Conservation (phyloP, 2,888 invertebrate genomes). For the Mesodorylaimus sp. region DNA sequence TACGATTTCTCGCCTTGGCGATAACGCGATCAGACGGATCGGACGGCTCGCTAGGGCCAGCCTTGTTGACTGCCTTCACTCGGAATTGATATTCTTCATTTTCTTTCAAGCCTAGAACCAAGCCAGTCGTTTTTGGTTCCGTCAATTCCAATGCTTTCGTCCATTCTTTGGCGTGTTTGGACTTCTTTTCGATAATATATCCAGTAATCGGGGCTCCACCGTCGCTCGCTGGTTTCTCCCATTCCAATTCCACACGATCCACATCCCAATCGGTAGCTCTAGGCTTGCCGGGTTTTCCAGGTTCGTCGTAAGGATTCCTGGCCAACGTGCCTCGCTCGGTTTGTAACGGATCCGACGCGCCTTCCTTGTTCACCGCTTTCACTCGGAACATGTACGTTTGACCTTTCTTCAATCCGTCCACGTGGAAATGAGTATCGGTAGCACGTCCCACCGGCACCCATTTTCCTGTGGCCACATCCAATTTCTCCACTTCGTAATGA, state of each 20-base stretch:
- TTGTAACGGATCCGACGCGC: slow-evolving; percentile 36
- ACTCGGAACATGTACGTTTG: slow-evolving; percentile 39
- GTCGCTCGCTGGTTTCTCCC: slow-evolving; percentile 72
- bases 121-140: slow-evolving; percentile 31
- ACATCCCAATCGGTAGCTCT: slow-evolving; percentile 83
- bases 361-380: slow-evolving; percentile 39
- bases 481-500: slow-evolving; percentile 51
- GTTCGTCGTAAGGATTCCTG: slow-evolving; percentile 50
- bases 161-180: slow-evolving; percentile 36
- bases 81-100: slow-evolving; percentile 82
- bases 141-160: slow-evolving; percentile 12
- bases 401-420: slow-evolving; percentile 29
- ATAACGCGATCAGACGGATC: slow-evolving; percentile 77
- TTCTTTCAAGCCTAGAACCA: slow-evolving; percentile 72
- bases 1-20: slow-evolving; percentile 74
- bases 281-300: slow-evolving; percentile 73
- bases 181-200: slow-evolving; percentile 76
- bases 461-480: slow-evolving; percentile 70
- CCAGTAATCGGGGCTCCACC: slow-evolving; percentile 93
- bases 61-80: slow-evolving; percentile 76
- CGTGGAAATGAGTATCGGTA: slow-evolving; percentile 41
- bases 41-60: slow-evolving; percentile 81
- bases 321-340: slow-evolving; percentile 35
- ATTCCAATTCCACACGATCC: slow-evolving; percentile 80
- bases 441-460: slow-evolving; percentile 70